Evolutionary conservation across 2,113 vertebrate species (phyloP), one percentile per base, ranked within the genome.

Genomic region (Epinephelus cyanopodus): DNA sequence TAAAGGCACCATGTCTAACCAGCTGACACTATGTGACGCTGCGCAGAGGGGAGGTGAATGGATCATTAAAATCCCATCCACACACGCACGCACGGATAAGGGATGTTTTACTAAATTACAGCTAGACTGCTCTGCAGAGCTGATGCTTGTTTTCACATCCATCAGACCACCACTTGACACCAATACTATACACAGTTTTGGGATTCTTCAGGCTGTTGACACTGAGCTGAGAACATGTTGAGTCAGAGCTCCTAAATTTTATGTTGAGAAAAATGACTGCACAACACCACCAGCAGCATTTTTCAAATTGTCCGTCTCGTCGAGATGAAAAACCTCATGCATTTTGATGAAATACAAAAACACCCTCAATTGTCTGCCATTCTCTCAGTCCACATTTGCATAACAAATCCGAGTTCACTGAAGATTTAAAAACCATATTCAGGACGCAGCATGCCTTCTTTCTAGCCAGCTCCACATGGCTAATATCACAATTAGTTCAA

Each of bases 311-410:
- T 48, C 62, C 5, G 45, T 25, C 15, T 29, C 50, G 62, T 53
- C 50, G 60, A 81, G 25, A 64, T 39, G 37, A 84, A 73, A 14
- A 45, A 23, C 60, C 23, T 64, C 25, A 27, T 71, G 77, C 60
- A 73, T 72, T 70, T 83, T 33, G 37, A 86, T 79, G 64, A 57
- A 53, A 73, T 21, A 74, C 7, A 74, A 83, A 13, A 58, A 53
- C 29, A 14, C 54, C n/a, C 15, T 54, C 13, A 8, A 23, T 81
- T 79, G 83, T 68, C 25, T 27, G 15, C 68, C 39, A 21, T 72
- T 71, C 77, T 71, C n/a, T 12, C 9, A 6, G 10, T 68, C n/a
- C 0, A 69, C 39, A 89, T 87, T 82, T 82, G 74, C 83, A 91
- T 83, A 70, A 88, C 69, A 87, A 84, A 82, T 45, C n/a, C 48